Percentiles rank a stretch among this genome's conserved stretches.
Evolutionary conservation across 2,888 invertebrate species (phyloP).

Genomic region (Hirtodrosophila alboralis): DNA sequence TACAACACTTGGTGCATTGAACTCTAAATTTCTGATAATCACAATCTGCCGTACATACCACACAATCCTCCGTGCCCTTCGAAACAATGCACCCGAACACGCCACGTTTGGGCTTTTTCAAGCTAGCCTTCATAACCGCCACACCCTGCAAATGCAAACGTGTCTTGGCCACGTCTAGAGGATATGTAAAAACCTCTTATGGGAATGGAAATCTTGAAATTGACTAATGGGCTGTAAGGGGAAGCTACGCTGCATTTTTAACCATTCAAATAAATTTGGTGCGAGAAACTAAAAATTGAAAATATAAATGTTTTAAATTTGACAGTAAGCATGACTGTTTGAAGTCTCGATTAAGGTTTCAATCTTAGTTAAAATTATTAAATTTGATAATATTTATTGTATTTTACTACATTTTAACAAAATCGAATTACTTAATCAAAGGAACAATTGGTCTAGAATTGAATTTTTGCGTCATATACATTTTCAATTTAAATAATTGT

Average conservation of each 20-base stretch:
- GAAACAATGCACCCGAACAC: slow-evolving; percentile 6
- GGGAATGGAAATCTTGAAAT: slow-evolving; percentile 11
- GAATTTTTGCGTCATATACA: too few species aligned
- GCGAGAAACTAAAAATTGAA: background rate
- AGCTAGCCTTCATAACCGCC: slow-evolving; percentile 6
- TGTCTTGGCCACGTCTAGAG: slow-evolving; percentile 48
- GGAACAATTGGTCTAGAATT: too few species aligned
- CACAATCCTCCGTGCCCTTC: slow-evolving; percentile 38
- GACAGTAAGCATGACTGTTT: background rate
- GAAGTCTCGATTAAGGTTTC: slow-evolving; percentile 90
- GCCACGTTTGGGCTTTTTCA: background rate
- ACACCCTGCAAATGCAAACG: slow-evolving; percentile 55
- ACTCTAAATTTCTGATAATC: slow-evolving; percentile 41
- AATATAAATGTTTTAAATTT: background rate
- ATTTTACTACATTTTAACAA: too few species aligned
- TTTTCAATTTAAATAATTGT: too few species aligned
- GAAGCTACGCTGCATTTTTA: slow-evolving; percentile 10
- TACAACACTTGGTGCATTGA: slow-evolving; percentile 47
- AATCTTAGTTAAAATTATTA: slow-evolving; percentile 95
- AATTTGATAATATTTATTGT: too few species aligned
- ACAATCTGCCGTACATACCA: slow-evolving; percentile 47
- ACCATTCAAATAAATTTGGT: slow-evolving; percentile 10
- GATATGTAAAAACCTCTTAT: slow-evolving; percentile 35
- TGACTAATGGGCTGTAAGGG: slow-evolving; percentile 8
- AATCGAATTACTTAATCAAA: too few species aligned